These are phyloP conservation scores for Anagrus nilaparvatae DNA, from an alignment of 1,140 invertebrate species.

Conservation along the genomic window DNA sequence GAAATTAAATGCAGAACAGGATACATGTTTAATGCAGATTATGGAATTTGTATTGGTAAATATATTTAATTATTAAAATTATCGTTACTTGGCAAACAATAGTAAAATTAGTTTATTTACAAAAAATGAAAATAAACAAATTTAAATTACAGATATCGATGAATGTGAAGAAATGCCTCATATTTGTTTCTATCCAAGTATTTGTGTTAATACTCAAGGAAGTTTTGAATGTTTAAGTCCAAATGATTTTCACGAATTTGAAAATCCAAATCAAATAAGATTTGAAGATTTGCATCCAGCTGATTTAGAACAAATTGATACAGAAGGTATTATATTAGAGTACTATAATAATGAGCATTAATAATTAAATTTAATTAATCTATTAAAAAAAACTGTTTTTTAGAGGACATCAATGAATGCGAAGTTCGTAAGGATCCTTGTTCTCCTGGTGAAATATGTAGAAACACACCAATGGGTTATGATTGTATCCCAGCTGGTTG, in stretches of 20 bases:
- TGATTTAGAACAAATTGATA: conserved; percentile 3
- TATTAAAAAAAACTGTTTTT: background rate
- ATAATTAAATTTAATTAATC: conserved; percentile 1
- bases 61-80: conserved; percentile 1
- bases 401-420: conserved; percentile 63
- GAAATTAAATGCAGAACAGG: conserved; percentile 52
- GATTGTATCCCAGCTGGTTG: conserved; percentile 20
- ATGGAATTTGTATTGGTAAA: conserved; percentile 43
- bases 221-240: conserved; percentile 35
- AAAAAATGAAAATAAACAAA: background rate
- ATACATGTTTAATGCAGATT: conserved; percentile 46
- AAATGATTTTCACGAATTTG: background rate
- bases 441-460: conserved; percentile 46
- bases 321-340: conserved; percentile 1
- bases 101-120: too few species aligned
- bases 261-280: background rate
- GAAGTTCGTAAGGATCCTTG: conserved; percentile 50
- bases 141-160: conserved; percentile 44
- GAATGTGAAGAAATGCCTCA: conserved; percentile 41
- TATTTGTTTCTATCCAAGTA: conserved; percentile 27
- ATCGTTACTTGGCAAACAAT: background rate
- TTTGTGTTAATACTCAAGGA: conserved; percentile 41
- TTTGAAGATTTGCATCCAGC: background rate
- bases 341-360: background rate
- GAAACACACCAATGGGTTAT: conserved; percentile 46